These are phyloP conservation scores for Chloebia gouldiae DNA, from an alignment of 2,113 vertebrate genomes.

Conservation along the genomic window DNA sequence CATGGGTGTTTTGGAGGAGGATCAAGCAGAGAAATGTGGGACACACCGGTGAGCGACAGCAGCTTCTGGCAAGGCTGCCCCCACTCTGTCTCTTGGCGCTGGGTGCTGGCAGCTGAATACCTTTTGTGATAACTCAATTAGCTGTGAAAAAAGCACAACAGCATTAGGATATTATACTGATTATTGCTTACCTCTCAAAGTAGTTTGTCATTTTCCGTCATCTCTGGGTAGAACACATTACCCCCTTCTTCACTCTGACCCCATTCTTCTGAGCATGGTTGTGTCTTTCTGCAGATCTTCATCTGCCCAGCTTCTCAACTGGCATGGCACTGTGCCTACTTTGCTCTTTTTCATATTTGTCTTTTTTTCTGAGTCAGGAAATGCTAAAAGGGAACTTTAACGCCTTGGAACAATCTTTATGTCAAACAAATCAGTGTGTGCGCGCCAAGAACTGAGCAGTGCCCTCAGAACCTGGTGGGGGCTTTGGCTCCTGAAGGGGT, in stretches of 20 bases:
- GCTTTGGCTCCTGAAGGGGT: neutral
- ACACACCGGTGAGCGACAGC: neutral
- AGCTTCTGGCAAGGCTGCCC: neutral
- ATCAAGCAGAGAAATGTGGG: neutral
- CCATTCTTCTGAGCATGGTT: neutral
- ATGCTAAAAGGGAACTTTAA: neutral
- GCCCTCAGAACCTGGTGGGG: rapidly evolving
- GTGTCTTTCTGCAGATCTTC: neutral
- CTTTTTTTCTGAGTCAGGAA: neutral
- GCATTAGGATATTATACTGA: neutral
- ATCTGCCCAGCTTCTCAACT: neutral
- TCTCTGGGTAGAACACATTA: neutral
- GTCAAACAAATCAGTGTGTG: rapidly evolving
- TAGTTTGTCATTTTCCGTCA: neutral
- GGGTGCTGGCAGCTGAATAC: neutral
- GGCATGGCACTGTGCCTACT: neutral
- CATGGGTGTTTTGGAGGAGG: neutral
- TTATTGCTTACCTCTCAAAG: neutral
- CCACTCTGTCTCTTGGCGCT: neutral
- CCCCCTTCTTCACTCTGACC: neutral
- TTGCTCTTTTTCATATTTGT: neutral
- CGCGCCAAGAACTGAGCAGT: neutral
- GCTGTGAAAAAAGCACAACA: neutral
- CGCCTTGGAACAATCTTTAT: neutral
- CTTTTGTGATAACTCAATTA: neutral